Conservation (phyloP, 23 tunicate species). For the Ascidia mentula region DNA sequence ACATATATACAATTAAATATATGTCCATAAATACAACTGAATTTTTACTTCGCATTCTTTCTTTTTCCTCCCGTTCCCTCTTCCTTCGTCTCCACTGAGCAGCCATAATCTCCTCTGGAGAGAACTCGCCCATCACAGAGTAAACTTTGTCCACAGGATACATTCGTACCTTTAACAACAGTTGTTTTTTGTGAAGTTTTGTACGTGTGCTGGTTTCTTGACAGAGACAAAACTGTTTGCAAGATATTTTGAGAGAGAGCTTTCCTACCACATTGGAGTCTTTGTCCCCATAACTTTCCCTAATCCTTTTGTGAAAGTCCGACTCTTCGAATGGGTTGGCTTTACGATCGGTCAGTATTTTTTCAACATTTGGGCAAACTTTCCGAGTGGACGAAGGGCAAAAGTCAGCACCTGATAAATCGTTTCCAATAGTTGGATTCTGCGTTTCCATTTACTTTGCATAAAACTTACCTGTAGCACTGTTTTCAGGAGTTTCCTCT, state of each 20-base stretch:
- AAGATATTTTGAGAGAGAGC: too few relatives aligned
- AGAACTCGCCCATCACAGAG: slow-evolving; percentile 46
- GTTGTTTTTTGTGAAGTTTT: too few relatives aligned
- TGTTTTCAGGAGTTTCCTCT: not conserved
- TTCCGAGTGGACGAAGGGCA: slow-evolving; percentile 12
- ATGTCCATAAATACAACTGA: too few relatives aligned
- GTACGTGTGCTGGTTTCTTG: too few relatives aligned
- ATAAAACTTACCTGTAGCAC: not conserved
- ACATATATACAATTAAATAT: too few relatives aligned
- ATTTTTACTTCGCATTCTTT: not conserved
- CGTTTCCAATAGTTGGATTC: too few relatives aligned
- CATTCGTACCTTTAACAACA: slow-evolving; percentile 18
- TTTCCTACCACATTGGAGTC: slow-evolving; percentile 26
- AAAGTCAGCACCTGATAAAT: not conserved
- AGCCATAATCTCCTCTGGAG: slow-evolving; percentile 46
- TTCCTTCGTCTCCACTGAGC: slow-evolving; percentile 27
- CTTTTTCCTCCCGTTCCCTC: slow-evolving; percentile 14
- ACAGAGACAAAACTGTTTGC: too few relatives aligned
- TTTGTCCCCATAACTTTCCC: slow-evolving; percentile 41
- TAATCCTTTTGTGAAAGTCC: slow-evolving; percentile 16
- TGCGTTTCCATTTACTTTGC: not conserved
- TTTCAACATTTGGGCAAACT: slow-evolving; percentile 4
- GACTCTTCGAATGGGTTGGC: not conserved
- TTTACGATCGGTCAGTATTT: slow-evolving; percentile 21
- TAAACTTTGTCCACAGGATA: slow-evolving; percentile 62